Evolutionary conservation across 2,113 vertebrate species (phyloP), one percentile per base, ranked within the genome.

Genomic region (Capreolus pygargus): DNA sequence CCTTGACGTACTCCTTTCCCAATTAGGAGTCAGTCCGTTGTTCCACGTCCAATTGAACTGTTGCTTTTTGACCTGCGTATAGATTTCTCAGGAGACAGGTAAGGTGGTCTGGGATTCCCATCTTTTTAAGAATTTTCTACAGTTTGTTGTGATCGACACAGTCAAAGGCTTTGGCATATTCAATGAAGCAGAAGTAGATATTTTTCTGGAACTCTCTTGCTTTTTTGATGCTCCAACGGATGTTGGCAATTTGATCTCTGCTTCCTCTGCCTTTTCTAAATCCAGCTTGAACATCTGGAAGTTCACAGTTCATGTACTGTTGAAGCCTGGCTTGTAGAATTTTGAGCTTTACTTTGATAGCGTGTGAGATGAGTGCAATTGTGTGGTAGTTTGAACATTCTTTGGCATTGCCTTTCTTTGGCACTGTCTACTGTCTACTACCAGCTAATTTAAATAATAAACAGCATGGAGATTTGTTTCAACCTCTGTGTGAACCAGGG

Each of bases 381-480:
- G 67, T 39, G n/a, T 1, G 19, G n/a, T 23, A 23, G 67, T 36
- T 23, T 70, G n/a, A 70, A 12, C 19, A 23, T 3, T 39, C n/a
- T 23, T 39, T 70, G n/a, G 67, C 10, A 12, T 12, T 36, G 67
- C n/a, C n/a, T 70, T 70, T 36, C 67, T 70, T 70, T 39, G 36
- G 67, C 67, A 12, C 11, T 70, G 67, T 70, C n/a, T 43, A 43
- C 33, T 21, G 2, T 2, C 54, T 2, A 0, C 55, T 58, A 4
- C 21, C 58, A 95, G 61, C 27, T 82, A n/a, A 91, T 88, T 95
- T 81, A 47, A 28, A 64, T 45, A 52, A n/a, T 60, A 55, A 70
- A 36, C 36, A 61, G 33, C 5, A 7, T 76, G 33, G 47, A 94
- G 74, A 58, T 6, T 0, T 89, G 47, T 54, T n/a, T 82, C 79